phyloP scores from a whole-genome alignment of 2,888 invertebrate genomes.

The Dioctria rufipes region DNA sequence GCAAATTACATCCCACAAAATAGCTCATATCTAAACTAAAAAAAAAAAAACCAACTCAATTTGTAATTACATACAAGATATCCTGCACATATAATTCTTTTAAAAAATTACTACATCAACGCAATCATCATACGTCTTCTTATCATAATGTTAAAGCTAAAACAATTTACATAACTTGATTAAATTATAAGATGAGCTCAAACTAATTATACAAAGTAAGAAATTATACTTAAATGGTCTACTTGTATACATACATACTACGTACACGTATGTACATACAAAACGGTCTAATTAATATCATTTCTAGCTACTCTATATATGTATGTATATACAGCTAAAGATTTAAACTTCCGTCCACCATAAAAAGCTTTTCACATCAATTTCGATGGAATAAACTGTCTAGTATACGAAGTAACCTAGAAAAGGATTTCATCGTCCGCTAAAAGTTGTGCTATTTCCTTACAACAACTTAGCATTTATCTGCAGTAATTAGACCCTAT shows the following conservation, averaged over 20 bases:
- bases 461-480: conserved; percentile 10
- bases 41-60: no score
- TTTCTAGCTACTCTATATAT: background rate
- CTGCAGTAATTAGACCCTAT: conserved; percentile 34
- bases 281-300: conserved; percentile 24
- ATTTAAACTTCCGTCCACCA: conserved; percentile 24
- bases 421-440: conserved; percentile 19
- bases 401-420: background rate
- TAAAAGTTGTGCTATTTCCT: conserved; percentile 12
- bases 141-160: background rate
- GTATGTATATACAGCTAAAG: background rate
- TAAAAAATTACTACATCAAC: no score
- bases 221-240: conserved; percentile 18
- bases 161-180: conserved; percentile 34
- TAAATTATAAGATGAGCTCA: conserved; percentile 10
- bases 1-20: no score
- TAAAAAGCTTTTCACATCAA: conserved; percentile 28
- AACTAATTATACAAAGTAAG: conserved; percentile 23
- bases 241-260: background rate
- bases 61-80: no score
- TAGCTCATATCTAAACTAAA: no score
- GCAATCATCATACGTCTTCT: no score
- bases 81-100: no score
- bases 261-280: background rate
- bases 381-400: conserved; percentile 3